Evolutionary conservation across 2,113 vertebrate genomes (phyloP).

Genomic region (Ornithorhynchus anatinus): DNA sequence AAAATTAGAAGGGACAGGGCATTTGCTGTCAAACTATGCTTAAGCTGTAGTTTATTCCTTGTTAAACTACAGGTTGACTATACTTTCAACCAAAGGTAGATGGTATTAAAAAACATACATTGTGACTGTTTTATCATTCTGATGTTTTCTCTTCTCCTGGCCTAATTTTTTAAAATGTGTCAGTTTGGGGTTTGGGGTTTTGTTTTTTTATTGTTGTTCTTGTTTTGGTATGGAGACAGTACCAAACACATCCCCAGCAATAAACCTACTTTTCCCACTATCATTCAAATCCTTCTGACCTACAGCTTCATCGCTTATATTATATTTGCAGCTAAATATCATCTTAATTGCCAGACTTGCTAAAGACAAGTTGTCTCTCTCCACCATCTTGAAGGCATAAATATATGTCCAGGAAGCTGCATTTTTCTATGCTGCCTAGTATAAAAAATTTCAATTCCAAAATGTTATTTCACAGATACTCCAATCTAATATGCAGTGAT

Average conservation of each 20-base stretch:
- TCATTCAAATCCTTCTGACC: not conserved
- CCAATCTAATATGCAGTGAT: too few relatives aligned
- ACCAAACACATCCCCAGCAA: not conserved
- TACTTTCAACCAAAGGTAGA: not conserved
- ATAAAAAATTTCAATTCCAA: too few relatives aligned
- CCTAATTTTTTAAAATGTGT: slow-evolving; percentile 22
- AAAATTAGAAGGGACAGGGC: not conserved
- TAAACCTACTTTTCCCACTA: not conserved
- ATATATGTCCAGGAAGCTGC: too few relatives aligned
- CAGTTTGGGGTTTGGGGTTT: too few relatives aligned
- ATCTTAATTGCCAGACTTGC: not conserved
- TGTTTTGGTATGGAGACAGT: not conserved
- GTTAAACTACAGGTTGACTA: not conserved
- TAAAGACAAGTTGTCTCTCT: not conserved
- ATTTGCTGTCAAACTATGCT: not conserved
- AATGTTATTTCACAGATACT: too few relatives aligned
- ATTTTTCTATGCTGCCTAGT: too few relatives aligned
- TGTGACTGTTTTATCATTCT: slow-evolving; percentile 1
- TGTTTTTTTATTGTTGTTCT: too few relatives aligned
- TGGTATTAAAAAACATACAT: not conserved
- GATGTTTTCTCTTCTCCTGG: not conserved
- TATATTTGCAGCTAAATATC: too few relatives aligned
- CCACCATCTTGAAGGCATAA: not conserved
- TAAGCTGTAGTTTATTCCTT: not conserved
- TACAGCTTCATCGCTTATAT: too few relatives aligned